These are phyloP conservation scores for Neolamprologus falcicula DNA, from an alignment of 2,113 vertebrate genomes.

Conservation along the genomic window DNA sequence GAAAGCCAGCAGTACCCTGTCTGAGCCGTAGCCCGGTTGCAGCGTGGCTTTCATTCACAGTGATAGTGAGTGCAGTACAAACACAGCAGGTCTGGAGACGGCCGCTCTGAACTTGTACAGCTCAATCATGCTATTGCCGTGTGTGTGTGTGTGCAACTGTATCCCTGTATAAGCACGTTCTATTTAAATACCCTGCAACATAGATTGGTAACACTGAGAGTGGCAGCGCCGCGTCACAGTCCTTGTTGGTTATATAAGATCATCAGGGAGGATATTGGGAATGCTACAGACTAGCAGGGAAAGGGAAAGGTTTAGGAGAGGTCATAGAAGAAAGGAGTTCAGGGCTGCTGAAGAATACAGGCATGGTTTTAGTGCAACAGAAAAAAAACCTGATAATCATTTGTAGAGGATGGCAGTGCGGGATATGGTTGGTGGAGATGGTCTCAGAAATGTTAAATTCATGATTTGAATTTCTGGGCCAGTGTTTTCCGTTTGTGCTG, in stretches of 20 bases:
- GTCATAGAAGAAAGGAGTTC: background rate
- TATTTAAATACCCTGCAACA: constrained; percentile 43
- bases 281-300: background rate
- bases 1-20: constrained; percentile 13
- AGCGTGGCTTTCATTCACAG: constrained; percentile 42
- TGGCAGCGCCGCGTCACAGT: background rate
- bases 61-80: constrained; percentile 22
- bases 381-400: constrained; percentile 51
- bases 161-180: constrained; percentile 23
- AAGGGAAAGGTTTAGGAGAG: background rate
- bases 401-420: constrained; percentile 25
- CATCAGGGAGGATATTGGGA: background rate
- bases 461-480: background rate
- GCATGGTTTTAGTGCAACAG: constrained; percentile 61
- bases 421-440: constrained; percentile 24
- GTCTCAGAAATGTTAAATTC: constrained; percentile 21
- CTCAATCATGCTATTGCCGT: constrained; percentile 22
- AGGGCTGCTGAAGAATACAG: constrained; percentile 32
- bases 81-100: background rate
- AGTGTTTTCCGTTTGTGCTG: background rate
- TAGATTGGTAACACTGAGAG: constrained; percentile 40
- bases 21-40: background rate
- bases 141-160: background rate
- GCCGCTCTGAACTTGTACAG: background rate
- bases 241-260: background rate